Conservation (phyloP, 2,113 vertebrate species). For the Cephalophus harveyi region DNA sequence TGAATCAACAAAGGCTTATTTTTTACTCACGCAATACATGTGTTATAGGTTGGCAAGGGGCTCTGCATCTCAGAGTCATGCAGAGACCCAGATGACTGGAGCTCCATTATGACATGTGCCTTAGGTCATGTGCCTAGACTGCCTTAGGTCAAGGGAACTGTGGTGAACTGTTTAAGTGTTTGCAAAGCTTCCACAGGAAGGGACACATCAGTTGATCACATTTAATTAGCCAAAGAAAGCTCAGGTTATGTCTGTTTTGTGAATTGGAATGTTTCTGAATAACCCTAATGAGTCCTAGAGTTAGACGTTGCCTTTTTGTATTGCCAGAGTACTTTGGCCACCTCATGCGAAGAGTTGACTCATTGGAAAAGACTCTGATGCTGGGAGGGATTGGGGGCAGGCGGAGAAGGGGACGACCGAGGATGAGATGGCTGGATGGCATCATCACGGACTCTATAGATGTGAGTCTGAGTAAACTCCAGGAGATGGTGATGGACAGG, state of each 20-base stretch:
- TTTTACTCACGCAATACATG: neutral
- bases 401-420: too few species aligned
- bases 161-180: neutral
- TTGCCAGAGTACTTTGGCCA: neutral
- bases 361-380: too few species aligned
- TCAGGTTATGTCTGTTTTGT: neutral
- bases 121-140: neutral
- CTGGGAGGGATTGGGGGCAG: too few species aligned
- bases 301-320: neutral
- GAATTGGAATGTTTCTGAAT: neutral
- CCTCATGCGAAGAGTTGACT: too few species aligned
- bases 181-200: neutral
- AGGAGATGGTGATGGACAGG: too few species aligned
- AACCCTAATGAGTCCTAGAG: neutral
- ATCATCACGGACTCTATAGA: too few species aligned
- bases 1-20: neutral
- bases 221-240: neutral
- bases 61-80: neutral
- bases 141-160: neutral
- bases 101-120: neutral
- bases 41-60: neutral
- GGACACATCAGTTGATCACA: neutral
- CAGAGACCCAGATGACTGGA: neutral
- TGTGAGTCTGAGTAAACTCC: too few species aligned
- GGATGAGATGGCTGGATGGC: too few species aligned